Base-by-base conservation (phyloP, 2,888 invertebrate genomes). In the Cistogaster globosa region DNA sequence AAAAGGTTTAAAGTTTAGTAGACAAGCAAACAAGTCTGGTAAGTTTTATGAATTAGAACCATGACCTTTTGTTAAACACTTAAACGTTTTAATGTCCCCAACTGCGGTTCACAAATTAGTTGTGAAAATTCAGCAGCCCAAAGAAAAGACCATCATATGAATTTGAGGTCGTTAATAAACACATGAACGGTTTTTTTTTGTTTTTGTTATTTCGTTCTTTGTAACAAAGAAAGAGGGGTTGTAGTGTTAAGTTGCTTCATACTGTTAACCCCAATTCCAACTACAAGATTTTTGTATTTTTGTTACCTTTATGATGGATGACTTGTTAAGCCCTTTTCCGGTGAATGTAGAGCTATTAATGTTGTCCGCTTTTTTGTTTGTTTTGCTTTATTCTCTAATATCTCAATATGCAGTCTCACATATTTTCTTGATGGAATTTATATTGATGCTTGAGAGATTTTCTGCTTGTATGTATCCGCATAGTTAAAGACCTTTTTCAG, bases 21-120 rank as follows among this genome's bases (percentile, higher is more conserved):
- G 85, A 83, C 85, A 89, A 88, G 88, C 87, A 90, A 90, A 90
- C 91, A 90, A 89, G 90, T 90, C 91, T 90, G 90, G 90, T 89
- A 90, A 90, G 90, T 90, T 90, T 90, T 88, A 86, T 78, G 78
- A 82, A 76, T 71, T 82, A 79, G 82, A 79, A 55, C 82, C 82
- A 82, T 85, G 89, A 88, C 86, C 84, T 82, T 82, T 82, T 76
- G 78, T 82, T 53, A 89, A 81, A 71, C 65, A 77, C 60, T 78
- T 68, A 74, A 85, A 81, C 68, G 74, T 74, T 82, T 78, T 36
- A 58, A 48, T 48, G 14, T 2, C 12, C 2, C 42, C 42, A 42
- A 51, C 42, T 48, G 18, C 18, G 8, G 4, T 20, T 20, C 60
- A 26, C 51, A 74, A 72, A 78, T 81, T 76, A 58, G 77, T 87